These are phyloP conservation scores for Polydrusus tereticollis DNA, from an alignment of 2,888 invertebrate genomes.

Conservation along the genomic window DNA sequence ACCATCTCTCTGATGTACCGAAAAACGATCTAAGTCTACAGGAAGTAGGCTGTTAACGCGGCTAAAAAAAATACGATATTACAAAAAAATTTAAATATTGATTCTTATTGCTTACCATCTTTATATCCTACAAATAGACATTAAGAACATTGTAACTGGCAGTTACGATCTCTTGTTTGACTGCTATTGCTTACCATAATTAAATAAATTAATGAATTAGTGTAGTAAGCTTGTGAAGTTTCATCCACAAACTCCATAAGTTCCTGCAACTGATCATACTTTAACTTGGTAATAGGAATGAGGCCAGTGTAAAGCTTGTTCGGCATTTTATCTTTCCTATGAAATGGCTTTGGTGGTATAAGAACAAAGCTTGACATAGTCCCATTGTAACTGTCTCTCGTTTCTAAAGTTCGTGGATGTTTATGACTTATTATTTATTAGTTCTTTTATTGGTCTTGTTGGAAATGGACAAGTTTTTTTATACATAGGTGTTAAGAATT, in stretches of 20 bases:
- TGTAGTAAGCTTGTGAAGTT: constrained; percentile 12
- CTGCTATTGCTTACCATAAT: background rate
- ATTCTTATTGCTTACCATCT: background rate
- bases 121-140: background rate
- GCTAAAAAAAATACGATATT: background rate
- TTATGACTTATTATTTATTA: constrained; percentile 22
- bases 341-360: background rate
- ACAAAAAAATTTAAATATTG: background rate
- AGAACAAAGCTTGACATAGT: constrained; percentile 26
- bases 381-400: constrained; percentile 8
- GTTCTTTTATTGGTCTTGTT: background rate
- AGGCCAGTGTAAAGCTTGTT: constrained; percentile 4
- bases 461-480: background rate
- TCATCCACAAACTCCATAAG: background rate
- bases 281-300: background rate
- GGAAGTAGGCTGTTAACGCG: background rate
- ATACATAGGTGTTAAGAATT: constrained; percentile 12
- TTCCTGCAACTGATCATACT: background rate
- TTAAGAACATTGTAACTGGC: background rate
- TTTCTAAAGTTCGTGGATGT: constrained; percentile 20
- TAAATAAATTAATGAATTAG: background rate
- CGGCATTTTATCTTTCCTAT: background rate
- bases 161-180: background rate
- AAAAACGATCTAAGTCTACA: background rate
- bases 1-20: background rate